These are phyloP conservation scores for Tetrao urogallus DNA, from an alignment of 2,113 vertebrate genomes.

Conservation along the genomic window DNA sequence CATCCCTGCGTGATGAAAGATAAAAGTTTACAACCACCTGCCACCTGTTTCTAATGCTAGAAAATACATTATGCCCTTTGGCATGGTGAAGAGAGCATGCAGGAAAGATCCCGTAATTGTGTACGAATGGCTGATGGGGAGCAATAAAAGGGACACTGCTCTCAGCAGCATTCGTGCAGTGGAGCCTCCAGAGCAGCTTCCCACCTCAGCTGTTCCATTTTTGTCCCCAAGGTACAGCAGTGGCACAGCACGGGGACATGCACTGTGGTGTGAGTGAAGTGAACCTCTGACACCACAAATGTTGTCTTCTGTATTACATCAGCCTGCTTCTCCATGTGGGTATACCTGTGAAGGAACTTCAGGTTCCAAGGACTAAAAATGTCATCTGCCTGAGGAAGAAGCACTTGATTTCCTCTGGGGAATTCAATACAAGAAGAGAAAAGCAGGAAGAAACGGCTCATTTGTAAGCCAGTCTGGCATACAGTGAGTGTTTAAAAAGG, in stretches of 20 bases:
- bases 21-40: not conserved
- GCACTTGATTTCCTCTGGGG: not conserved
- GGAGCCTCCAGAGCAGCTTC: not conserved
- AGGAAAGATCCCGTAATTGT: not conserved
- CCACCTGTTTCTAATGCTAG: not conserved
- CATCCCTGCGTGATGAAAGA: not conserved
- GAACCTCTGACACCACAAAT: not conserved
- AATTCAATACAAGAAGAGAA: not conserved
- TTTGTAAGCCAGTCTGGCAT: not conserved
- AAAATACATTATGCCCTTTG: not conserved
- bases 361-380: not conserved
- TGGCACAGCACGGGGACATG: fast-evolving
- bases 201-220: fast-evolving
- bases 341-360: not conserved
- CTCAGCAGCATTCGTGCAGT: not conserved
- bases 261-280: fast-evolving
- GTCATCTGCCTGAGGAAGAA: not conserved
- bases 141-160: not conserved
- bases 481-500: not conserved
- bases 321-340: not conserved
- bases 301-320: not conserved
- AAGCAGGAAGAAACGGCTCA: not conserved
- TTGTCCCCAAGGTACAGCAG: not conserved
- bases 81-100: not conserved
- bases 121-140: not conserved